Evolutionary conservation across 1,140 invertebrate species (phyloP).

Genomic region (Heliconius nattereri): DNA sequence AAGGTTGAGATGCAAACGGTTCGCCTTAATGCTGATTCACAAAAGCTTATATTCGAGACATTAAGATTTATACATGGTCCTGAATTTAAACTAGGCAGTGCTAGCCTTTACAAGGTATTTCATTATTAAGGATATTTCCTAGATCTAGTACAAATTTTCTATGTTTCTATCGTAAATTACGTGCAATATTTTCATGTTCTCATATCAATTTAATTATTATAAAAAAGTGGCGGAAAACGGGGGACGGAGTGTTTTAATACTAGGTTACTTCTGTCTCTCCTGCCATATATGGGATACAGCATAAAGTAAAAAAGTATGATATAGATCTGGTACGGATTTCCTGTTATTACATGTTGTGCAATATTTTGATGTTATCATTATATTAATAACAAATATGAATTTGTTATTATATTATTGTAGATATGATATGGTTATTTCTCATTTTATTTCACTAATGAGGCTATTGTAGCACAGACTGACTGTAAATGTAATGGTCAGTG

Average conservation of each 20-base stretch:
- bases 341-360: background rate
- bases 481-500: too few relatives aligned
- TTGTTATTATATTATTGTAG: background rate
- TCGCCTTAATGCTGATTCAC: conserved; percentile 83
- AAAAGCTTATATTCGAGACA: conserved; percentile 86
- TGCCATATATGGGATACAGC: too few relatives aligned
- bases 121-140: too few relatives aligned
- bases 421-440: background rate
- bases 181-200: background rate
- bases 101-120: conserved; percentile 79
- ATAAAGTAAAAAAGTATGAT: too few relatives aligned
- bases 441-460: background rate
- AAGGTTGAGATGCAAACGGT: conserved; percentile 88
- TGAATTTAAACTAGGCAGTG: conserved; percentile 82
- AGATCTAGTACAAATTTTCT: background rate
- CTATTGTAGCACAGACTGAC: too few relatives aligned
- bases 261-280: too few relatives aligned
- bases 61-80: conserved; percentile 86
- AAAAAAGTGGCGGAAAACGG: too few relatives aligned
- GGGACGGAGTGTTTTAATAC: too few relatives aligned
- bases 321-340: too few relatives aligned
- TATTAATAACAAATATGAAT: too few relatives aligned
- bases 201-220: background rate
- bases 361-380: background rate
- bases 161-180: background rate